These are phyloP conservation scores for Pseudorhombus dupliciocellatus DNA, from an alignment of 2,113 vertebrate genomes.

Conservation along the genomic window DNA sequence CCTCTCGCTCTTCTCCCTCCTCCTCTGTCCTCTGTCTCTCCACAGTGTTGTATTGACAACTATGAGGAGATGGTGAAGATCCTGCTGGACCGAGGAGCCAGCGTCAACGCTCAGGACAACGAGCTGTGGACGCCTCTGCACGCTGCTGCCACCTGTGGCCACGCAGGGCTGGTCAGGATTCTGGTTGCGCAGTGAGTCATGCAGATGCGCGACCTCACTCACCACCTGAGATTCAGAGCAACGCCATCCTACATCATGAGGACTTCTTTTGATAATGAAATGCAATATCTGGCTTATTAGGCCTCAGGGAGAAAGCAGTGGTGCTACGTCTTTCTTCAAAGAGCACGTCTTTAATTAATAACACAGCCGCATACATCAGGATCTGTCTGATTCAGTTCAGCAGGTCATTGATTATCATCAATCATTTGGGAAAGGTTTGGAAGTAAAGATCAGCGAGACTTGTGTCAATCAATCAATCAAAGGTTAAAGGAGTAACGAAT, in stretches of 20 bases:
- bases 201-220: background rate
- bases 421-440: background rate
- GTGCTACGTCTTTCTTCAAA: background rate
- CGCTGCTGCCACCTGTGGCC: conserved; percentile 94
- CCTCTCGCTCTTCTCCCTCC: background rate
- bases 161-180: conserved; percentile 93
- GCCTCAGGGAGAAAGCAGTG: background rate
- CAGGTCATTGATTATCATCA: background rate
- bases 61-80: conserved; percentile 96
- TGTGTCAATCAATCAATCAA: conserved; percentile 3
- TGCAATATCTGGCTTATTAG: background rate
- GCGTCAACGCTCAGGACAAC: conserved; percentile 94
- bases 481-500: background rate
- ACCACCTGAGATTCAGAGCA: background rate
- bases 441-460: background rate
- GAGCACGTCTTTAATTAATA: background rate
- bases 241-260: background rate
- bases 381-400: background rate
- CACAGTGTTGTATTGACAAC: conserved; percentile 98
- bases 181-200: conserved; percentile 92
- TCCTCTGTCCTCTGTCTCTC: background rate
- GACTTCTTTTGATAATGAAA: background rate
- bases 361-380: accelerated
- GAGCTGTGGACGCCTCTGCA: conserved; percentile 97
- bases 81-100: conserved; percentile 89